phyloP scores from a whole-genome alignment of 2,797 vertebrate species.

The Sternotherus odoratus region DNA sequence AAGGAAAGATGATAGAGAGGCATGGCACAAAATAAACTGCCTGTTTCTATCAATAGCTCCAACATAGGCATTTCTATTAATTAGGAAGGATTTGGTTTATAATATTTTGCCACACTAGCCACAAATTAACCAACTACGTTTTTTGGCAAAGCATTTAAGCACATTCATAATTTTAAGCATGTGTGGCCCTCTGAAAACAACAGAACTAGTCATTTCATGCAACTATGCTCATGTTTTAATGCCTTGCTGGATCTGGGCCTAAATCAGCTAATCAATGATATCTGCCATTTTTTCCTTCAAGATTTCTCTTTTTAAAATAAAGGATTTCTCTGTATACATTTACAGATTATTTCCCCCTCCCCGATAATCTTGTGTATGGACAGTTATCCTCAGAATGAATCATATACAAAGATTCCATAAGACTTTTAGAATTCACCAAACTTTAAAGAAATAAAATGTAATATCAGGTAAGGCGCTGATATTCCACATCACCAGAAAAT shows the following conservation, averaged over 20 bases:
- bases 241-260: background rate
- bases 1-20: background rate
- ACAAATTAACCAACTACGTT: background rate
- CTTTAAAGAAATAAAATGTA: background rate
- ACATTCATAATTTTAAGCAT: background rate
- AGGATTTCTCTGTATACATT: background rate
- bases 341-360: background rate
- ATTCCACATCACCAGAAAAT: background rate
- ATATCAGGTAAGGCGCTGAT: background rate
- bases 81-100: background rate
- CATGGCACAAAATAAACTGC: background rate
- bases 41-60: background rate
- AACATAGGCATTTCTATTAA: background rate
- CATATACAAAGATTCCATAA: no score
- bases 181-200: background rate
- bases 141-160: background rate
- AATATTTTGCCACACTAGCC: background rate
- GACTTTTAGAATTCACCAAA: background rate
- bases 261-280: background rate
- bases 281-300: background rate
- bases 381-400: no score
- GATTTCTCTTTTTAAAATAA: background rate
- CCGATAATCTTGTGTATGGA: background rate
- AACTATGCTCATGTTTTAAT: background rate
- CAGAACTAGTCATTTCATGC: accelerated